phyloP scores from a whole-genome alignment of 2,113 vertebrate genomes.

The Myrmecophaga tridactyla region DNA sequence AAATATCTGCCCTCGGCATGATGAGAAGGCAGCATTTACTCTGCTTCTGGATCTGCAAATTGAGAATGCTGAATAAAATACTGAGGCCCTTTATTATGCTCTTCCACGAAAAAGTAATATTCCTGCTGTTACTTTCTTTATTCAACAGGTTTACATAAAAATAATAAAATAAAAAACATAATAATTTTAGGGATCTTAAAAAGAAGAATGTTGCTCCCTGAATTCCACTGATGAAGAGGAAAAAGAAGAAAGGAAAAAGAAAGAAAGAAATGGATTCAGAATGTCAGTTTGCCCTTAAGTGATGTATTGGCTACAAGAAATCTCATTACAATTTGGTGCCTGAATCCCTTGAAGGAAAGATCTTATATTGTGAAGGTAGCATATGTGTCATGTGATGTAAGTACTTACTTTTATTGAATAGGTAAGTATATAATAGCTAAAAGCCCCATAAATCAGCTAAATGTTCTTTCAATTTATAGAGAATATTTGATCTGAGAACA shows the following conservation, averaged over 20 bases:
- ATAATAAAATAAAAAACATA: slow-evolving; percentile 25
- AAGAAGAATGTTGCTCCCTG: slow-evolving; percentile 18
- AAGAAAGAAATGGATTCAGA: slow-evolving; percentile 76
- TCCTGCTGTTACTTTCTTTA: slow-evolving; percentile 5
- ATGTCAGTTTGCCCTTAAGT: slow-evolving; percentile 85
- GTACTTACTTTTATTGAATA: slow-evolving; percentile 88
- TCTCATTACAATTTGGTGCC: slow-evolving; percentile 87
- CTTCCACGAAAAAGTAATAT: background rate
- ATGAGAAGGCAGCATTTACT: background rate
- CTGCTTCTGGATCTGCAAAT: background rate
- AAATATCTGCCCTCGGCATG: background rate
- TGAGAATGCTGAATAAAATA: background rate
- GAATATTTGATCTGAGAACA: slow-evolving; percentile 87
- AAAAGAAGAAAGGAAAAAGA: slow-evolving; percentile 58
- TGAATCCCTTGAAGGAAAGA: slow-evolving; percentile 86
- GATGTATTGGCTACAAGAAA: slow-evolving; percentile 87
- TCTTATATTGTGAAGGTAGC: slow-evolving; percentile 84
- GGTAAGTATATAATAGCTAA: slow-evolving; percentile 89
- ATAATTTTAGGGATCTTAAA: slow-evolving; percentile 36
- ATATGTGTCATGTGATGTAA: slow-evolving; percentile 87
- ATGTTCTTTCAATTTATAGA: slow-evolving; percentile 87
- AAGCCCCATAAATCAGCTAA: slow-evolving; percentile 89
- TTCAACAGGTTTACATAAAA: slow-evolving; percentile 42
- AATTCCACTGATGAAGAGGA: slow-evolving; percentile 66
- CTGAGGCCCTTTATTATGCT: background rate